Conservation (phyloP, 2,888 invertebrate species). For the Tipula unca region DNA sequence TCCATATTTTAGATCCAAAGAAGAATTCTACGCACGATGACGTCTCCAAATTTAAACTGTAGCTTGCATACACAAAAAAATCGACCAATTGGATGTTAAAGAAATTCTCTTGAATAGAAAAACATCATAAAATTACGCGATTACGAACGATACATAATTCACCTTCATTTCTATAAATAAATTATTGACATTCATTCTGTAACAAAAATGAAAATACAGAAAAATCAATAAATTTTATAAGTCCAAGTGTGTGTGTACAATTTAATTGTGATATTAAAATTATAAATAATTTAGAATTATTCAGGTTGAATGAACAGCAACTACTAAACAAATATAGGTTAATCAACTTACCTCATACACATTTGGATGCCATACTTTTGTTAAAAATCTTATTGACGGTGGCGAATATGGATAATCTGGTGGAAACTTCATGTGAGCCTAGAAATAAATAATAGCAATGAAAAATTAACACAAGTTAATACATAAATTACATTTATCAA, state of each 20-base stretch:
- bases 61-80: not conserved
- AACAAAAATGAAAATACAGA: not conserved
- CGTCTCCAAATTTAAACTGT: not conserved
- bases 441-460: conserved; percentile 43
- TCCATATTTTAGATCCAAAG: not conserved
- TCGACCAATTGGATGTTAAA: not conserved
- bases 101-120: not conserved
- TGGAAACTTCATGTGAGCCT: conserved; percentile 99
- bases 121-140: not conserved
- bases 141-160: not conserved
- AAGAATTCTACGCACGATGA: not conserved
- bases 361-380: conserved; percentile 99
- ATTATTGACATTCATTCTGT: not conserved
- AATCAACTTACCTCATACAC: conserved; percentile 86
- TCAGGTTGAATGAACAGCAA: not conserved
- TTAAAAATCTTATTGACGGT: conserved; percentile 93
- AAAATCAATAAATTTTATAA: not conserved
- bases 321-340: not conserved
- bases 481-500: no score
- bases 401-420: conserved; percentile 98
- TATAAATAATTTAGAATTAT: not conserved
- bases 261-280: not conserved
- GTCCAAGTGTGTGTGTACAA: not conserved
- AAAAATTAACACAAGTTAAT: not conserved
- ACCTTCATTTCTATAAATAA: not conserved